A percentile compares a stretch with the other conserved stretches of the same genome.
Evolutionary conservation across 2,113 vertebrate genomes (phyloP).

Genomic region (Talpa occidentalis): DNA sequence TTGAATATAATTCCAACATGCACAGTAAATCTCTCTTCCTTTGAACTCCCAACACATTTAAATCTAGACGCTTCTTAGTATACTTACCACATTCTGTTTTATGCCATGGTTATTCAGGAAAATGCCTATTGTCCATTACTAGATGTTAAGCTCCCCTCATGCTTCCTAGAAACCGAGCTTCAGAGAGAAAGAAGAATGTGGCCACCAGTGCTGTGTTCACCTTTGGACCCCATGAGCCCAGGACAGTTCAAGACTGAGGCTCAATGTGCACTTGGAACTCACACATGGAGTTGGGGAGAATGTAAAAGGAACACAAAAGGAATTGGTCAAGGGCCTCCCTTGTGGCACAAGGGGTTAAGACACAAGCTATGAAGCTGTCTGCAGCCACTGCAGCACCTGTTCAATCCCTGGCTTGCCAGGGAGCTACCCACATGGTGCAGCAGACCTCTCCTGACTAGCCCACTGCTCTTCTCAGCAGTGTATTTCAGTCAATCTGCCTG

Average conservation of each 20-base stretch:
- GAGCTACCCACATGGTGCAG: too few relatives aligned
- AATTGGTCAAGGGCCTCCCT: too few relatives aligned
- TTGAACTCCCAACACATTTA: constrained; percentile 40
- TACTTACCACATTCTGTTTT: not conserved
- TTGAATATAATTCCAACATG: constrained; percentile 37
- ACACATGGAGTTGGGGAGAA: not conserved
- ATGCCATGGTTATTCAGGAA: constrained; percentile 9
- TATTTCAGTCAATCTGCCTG: too few relatives aligned
- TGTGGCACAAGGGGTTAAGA: too few relatives aligned
- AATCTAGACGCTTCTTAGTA: not conserved
- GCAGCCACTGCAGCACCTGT: too few relatives aligned
- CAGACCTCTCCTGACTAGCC: too few relatives aligned
- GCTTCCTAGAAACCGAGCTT: constrained; percentile 10
- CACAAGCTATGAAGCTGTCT: too few relatives aligned
- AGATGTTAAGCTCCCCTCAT: not conserved
- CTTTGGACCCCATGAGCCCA: not conserved
- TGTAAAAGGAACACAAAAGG: not conserved
- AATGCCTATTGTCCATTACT: not conserved
- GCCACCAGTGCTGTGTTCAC: not conserved
- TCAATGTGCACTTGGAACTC: rapidly evolving
- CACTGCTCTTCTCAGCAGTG: too few relatives aligned
- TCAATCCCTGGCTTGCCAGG: too few relatives aligned
- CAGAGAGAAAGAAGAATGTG: not conserved
- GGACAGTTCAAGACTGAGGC: rapidly evolving
- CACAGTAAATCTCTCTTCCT: constrained; percentile 59